A percentile compares a stretch with the other conserved stretches of the same genome.
These are phyloP conservation scores for Chionodraco myersi DNA, from an alignment of 2,113 vertebrate genomes.

Conservation along the genomic window DNA sequence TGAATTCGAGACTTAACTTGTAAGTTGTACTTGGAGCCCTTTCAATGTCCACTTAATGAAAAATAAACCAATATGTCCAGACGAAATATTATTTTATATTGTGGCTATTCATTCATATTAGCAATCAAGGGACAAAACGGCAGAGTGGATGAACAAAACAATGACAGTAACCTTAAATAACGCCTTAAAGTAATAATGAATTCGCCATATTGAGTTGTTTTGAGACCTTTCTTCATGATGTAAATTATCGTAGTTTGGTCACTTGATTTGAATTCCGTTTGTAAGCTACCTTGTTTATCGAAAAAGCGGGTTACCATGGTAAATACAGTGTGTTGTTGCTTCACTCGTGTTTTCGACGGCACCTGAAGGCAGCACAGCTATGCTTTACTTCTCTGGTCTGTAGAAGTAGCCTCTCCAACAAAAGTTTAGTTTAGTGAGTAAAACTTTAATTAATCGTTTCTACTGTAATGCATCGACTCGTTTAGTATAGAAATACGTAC, in stretches of 20 bases:
- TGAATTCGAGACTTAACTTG: fast-evolving
- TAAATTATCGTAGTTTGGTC: neutral
- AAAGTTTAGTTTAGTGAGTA: neutral
- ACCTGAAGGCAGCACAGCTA: slow-evolving; percentile 35
- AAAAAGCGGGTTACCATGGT: slow-evolving; percentile 40
- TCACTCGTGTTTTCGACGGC: neutral
- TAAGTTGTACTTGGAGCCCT: neutral
- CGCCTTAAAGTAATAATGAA: fast-evolving
- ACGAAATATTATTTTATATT: fast-evolving
- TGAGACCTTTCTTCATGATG: fast-evolving
- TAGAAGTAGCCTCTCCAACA: neutral
- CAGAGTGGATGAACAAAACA: no score
- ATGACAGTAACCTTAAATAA: neutral
- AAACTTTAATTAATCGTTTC: neutral
- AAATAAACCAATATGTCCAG: fast-evolving
- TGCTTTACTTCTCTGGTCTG: slow-evolving; percentile 27
- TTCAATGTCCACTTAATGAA: neutral
- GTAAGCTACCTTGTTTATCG: neutral
- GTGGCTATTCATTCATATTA: neutral
- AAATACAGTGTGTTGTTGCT: neutral
- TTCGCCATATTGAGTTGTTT: fast-evolving
- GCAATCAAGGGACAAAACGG: no score
- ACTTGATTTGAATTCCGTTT: fast-evolving
- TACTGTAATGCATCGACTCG: neutral
- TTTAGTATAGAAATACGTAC: neutral